Conservation (phyloP, 2,888 invertebrate genomes). For the Conops quadrifasciatus region DNA sequence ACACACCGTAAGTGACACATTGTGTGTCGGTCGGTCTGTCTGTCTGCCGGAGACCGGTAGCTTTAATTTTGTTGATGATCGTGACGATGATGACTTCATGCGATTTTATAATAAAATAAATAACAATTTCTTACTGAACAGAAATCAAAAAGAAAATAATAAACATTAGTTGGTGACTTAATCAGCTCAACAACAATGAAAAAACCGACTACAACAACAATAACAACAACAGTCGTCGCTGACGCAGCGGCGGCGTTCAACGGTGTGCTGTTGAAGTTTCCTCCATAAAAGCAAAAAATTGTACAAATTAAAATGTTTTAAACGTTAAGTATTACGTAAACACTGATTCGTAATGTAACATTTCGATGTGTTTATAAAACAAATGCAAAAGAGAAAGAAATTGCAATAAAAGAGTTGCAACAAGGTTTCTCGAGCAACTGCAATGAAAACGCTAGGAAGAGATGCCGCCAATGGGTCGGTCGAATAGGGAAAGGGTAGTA, state of each 20-base stretch:
- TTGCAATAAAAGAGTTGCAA: background rate
- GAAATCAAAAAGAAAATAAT: slow-evolving; percentile 2
- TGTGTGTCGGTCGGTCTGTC: slow-evolving; percentile 1
- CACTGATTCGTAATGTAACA: too few relatives aligned
- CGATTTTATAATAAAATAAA: slow-evolving; percentile 12
- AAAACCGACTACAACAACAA: background rate
- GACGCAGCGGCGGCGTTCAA: too few relatives aligned
- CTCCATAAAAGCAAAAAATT: too few relatives aligned
- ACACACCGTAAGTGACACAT: background rate
- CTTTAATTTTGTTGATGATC: slow-evolving; percentile 11
- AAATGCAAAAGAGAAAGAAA: background rate
- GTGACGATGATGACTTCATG: slow-evolving; percentile 30
- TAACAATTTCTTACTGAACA: slow-evolving; percentile 8
- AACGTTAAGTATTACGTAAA: too few relatives aligned
- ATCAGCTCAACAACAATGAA: slow-evolving; percentile 1
- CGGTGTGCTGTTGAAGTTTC: too few relatives aligned
- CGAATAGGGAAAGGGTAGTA: background rate
- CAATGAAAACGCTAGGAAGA: background rate
- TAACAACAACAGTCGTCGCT: too few relatives aligned
- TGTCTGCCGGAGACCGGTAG: background rate
- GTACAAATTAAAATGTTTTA: too few relatives aligned
- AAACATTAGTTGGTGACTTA: slow-evolving; percentile 19
- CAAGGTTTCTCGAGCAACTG: background rate
- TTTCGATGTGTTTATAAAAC: too few relatives aligned
- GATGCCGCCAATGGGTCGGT: too few relatives aligned